These are phyloP conservation scores for Rafetus swinhoei DNA, from an alignment of 2,113 vertebrate species.

Conservation along the genomic window DNA sequence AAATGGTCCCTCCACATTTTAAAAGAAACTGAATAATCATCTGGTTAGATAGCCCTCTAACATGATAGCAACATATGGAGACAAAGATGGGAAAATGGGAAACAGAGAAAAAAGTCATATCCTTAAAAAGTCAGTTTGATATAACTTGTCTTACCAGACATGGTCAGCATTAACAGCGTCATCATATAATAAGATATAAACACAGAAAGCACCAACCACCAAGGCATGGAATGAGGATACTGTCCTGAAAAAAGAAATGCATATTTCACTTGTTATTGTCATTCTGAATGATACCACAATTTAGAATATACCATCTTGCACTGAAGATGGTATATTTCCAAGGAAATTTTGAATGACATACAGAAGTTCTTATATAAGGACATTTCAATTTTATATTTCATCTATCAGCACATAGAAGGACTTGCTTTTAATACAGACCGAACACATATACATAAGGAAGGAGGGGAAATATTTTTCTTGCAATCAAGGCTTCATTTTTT, in stretches of 20 bases:
- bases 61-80: background rate
- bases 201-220: constrained; percentile 90
- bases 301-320: background rate
- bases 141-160: constrained; percentile 89
- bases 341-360: background rate
- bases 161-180: constrained; percentile 88
- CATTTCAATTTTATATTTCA: background rate
- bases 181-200: constrained; percentile 91
- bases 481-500: background rate
- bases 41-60: background rate
- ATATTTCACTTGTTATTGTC: background rate
- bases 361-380: background rate
- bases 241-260: constrained; percentile 83
- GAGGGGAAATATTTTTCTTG: background rate
- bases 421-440: background rate
- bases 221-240: constrained; percentile 95
- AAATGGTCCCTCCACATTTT: background rate
- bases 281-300: background rate
- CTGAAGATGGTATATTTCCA: background rate
- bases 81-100: background rate
- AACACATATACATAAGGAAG: background rate
- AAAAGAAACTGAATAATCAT: background rate
- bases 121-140: background rate
- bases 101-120: background rate
- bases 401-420: background rate